These are phyloP conservation scores for Tetranychus piercei DNA, from an alignment of 2,888 invertebrate species.

Conservation along the genomic window DNA sequence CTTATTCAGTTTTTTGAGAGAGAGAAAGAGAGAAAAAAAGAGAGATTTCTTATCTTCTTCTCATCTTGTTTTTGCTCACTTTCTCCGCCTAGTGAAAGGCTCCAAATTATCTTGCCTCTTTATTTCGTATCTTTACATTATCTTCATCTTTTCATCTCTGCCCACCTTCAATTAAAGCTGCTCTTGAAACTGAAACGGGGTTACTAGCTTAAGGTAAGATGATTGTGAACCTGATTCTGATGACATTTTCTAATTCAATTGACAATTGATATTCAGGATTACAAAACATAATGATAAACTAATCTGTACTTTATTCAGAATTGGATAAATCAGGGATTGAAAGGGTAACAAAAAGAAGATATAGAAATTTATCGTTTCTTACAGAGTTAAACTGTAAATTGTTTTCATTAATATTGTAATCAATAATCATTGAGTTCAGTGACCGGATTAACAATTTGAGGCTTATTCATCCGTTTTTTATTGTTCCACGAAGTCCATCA, in stretches of 20 bases:
- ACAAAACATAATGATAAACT: too few relatives aligned
- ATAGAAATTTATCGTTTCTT: background rate
- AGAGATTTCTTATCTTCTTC: slow-evolving; percentile 2
- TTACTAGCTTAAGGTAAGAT: background rate
- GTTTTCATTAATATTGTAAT: background rate
- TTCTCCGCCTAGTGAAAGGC: background rate
- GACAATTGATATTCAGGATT: too few relatives aligned
- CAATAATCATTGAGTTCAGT: background rate
- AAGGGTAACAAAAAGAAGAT: background rate
- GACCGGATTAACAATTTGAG: background rate
- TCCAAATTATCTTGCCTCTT: slow-evolving; percentile 4
- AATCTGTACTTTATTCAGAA: background rate
- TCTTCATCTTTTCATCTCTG: slow-evolving; percentile 4
- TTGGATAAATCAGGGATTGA: background rate
- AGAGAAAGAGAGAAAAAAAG: slow-evolving; percentile 6
- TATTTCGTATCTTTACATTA: background rate
- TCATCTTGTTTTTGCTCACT: slow-evolving; percentile 5
- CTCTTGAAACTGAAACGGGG: background rate
- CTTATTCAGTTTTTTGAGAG: background rate
- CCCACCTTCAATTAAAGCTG: background rate
- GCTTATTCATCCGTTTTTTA: background rate
- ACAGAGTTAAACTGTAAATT: background rate
- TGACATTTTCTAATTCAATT: background rate
- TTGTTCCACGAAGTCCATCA: background rate
- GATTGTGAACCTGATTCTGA: background rate